These are phyloP conservation scores for Lophotis ruficrista DNA, from an alignment of 2,113 vertebrate genomes.

Conservation along the genomic window DNA sequence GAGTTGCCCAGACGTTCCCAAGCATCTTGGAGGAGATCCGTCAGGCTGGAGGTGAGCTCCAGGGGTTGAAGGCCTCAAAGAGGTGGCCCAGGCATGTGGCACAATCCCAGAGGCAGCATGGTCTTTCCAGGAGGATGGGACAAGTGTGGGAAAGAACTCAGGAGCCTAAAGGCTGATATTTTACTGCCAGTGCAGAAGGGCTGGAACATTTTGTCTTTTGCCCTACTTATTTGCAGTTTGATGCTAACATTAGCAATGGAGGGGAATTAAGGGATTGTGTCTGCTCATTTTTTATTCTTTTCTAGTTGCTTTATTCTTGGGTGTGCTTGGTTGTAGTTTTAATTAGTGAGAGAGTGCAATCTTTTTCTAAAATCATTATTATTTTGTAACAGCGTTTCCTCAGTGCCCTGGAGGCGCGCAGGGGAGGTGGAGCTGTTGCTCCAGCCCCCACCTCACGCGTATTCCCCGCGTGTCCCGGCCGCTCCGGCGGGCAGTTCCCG, in stretches of 20 bases:
- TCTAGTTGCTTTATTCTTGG: background rate
- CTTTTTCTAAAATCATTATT: rapidly evolving
- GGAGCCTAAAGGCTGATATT: background rate
- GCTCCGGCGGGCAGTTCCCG: rapidly evolving
- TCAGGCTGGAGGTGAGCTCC: background rate
- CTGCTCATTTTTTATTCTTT: no score
- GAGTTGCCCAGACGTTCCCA: background rate
- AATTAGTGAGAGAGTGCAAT: rapidly evolving
- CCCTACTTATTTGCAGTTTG: background rate
- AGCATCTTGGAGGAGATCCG: background rate
- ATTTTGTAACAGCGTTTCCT: rapidly evolving
- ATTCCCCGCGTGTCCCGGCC: no score
- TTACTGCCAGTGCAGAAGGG: no score
- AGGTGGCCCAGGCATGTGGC: rapidly evolving
- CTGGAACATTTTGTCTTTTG: background rate
- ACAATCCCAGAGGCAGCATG: background rate
- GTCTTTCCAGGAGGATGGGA: background rate
- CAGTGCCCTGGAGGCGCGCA: rapidly evolving
- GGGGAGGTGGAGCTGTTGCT: rapidly evolving
- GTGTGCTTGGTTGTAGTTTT: background rate
- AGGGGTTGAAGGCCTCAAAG: background rate
- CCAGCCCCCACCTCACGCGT: background rate
- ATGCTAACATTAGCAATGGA: rapidly evolving
- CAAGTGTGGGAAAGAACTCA: background rate
- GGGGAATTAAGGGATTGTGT: background rate